A percentile compares a stretch with the other conserved stretches of the same genome.
These are phyloP conservation scores for Poecilia velifera DNA, from an alignment of 2,797 vertebrate species.

Conservation along the genomic window DNA sequence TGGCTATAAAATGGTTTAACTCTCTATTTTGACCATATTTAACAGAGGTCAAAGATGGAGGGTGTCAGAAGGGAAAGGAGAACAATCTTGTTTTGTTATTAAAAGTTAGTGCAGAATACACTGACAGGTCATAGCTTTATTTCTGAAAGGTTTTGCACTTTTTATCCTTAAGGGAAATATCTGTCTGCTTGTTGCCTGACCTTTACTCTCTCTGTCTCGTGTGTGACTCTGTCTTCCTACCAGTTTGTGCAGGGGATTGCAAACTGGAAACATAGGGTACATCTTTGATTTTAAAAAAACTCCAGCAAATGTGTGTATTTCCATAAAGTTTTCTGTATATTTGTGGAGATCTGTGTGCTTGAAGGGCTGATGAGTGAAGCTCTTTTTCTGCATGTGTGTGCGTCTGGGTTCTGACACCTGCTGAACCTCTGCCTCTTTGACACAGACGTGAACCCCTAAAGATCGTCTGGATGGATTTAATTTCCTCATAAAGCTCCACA, in stretches of 20 bases:
- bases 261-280: slow-evolving; percentile 11
- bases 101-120: slow-evolving; percentile 25
- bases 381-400: background rate
- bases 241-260: slow-evolving; percentile 7
- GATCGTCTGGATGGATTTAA: slow-evolving; percentile 30
- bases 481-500: slow-evolving; percentile 53
- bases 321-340: slow-evolving; percentile 14
- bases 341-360: slow-evolving; percentile 6
- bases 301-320: slow-evolving; percentile 1
- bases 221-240: slow-evolving; percentile 9
- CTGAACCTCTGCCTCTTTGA: slow-evolving; percentile 9
- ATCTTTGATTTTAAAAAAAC: slow-evolving; percentile 12
- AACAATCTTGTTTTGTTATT: slow-evolving; percentile 46
- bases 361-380: slow-evolving; percentile 13
- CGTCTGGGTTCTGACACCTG: slow-evolving; percentile 26
- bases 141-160: slow-evolving; percentile 13
- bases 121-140: slow-evolving; percentile 34
- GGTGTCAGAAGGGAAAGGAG: slow-evolving; percentile 12
- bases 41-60: slow-evolving; percentile 9
- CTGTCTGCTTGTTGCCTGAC: slow-evolving; percentile 15
- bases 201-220: background rate
- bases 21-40: background rate
- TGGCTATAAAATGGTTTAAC: background rate
- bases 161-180: slow-evolving; percentile 16
- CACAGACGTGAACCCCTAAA: slow-evolving; percentile 28